A percentile compares a stretch with the other conserved stretches of the same genome.
These are phyloP conservation scores for Germaria angustata DNA, from an alignment of 2,888 invertebrate species.

Conservation along the genomic window DNA sequence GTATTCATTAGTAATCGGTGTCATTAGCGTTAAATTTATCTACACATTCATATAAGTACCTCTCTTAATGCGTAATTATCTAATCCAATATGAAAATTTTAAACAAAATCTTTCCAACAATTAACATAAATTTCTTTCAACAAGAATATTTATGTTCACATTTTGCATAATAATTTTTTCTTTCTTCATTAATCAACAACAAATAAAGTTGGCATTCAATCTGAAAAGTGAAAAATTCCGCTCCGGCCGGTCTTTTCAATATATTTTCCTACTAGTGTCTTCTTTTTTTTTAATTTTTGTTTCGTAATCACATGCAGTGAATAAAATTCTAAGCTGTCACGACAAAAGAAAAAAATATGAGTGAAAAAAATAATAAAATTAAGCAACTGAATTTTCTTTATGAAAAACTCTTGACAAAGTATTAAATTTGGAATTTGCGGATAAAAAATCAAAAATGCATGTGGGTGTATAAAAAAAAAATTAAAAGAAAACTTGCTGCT, in stretches of 20 bases:
- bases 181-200: neutral
- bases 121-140: neutral
- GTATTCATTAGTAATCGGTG: too few relatives aligned
- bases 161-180: neutral
- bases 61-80: too few relatives aligned
- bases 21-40: too few relatives aligned
- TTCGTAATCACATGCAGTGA: conserved; percentile 5
- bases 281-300: neutral
- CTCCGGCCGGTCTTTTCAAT: conserved; percentile 27
- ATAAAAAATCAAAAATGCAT: conserved; percentile 10
- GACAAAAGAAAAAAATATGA: neutral
- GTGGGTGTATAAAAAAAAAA: conserved; percentile 20
- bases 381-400: neutral
- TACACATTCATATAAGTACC: too few relatives aligned
- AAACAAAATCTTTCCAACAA: neutral
- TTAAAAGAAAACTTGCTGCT: conserved; percentile 1
- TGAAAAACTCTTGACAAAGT: conserved; percentile 27
- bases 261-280: neutral
- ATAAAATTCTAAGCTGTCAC: conserved; percentile 19
- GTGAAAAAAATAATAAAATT: neutral
- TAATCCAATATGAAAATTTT: neutral
- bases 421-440: conserved; percentile 17
- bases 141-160: conserved; percentile 21
- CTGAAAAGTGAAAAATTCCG: neutral
- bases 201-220: conserved; percentile 2